A percentile compares a stretch with the other conserved stretches of the same genome.
Conservation (phyloP, 92 coral and sea anemone genomes). For the Galaxea fascicularis region DNA sequence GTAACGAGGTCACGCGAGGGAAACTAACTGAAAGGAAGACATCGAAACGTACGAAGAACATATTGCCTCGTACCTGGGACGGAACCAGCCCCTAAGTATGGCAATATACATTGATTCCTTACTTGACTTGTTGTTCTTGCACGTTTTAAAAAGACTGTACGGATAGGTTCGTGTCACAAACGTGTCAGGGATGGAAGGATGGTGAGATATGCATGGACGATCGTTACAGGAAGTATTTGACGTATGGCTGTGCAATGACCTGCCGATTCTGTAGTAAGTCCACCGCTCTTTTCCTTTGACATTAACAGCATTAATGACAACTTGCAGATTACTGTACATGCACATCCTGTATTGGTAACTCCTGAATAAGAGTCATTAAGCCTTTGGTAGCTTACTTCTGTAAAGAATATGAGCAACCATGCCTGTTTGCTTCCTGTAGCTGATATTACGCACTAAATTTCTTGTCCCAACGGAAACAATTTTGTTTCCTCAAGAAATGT, state of each 20-base stretch:
- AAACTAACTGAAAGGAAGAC: too few species aligned
- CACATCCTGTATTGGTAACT: too few species aligned
- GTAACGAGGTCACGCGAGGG: too few species aligned
- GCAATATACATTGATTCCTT: neutral
- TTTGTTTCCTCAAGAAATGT: too few species aligned
- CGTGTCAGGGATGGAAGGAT: slow-evolving; percentile 76
- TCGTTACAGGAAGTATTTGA: slow-evolving; percentile 59
- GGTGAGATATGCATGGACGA: slow-evolving; percentile 60
- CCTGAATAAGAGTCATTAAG: too few species aligned
- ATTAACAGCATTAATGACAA: neutral
- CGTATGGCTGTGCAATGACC: slow-evolving; percentile 78
- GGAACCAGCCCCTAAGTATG: neutral
- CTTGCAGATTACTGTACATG: neutral
- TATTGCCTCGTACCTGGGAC: neutral
- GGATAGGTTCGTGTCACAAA: slow-evolving; percentile 63
- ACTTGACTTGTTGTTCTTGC: slow-evolving; percentile 1
- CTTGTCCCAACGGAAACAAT: too few species aligned
- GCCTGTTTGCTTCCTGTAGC: too few species aligned
- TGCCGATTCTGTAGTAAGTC: slow-evolving; percentile 86
- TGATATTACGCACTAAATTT: too few species aligned
- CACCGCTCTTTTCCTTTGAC: neutral
- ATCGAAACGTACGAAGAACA: too few species aligned
- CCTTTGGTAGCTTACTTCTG: too few species aligned
- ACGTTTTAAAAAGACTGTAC: slow-evolving; percentile 56
- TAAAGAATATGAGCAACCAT: too few species aligned